A percentile compares a stretch with the other conserved stretches of the same genome.
Conservation (phyloP, 92 coral and sea anemone genomes). For the Chrysogorgia sp. region DNA sequence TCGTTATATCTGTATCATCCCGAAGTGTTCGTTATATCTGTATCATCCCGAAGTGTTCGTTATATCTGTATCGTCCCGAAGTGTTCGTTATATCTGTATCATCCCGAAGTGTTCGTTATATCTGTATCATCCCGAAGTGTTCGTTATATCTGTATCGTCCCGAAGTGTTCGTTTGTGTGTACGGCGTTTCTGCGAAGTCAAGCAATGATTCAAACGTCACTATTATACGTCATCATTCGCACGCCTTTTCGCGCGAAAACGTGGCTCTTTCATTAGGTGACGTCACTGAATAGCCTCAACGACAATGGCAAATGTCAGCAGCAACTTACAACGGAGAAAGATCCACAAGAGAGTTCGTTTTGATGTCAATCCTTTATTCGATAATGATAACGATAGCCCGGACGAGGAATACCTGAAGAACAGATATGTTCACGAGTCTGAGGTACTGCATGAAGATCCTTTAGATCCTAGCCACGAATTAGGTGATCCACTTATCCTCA, state of each 20-base stretch:
- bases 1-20: no score
- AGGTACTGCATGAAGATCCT: conserved; percentile 32
- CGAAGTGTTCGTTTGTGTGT: no score
- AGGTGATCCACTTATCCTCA: conserved; percentile 12
- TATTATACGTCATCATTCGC: no score
- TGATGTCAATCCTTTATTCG: conserved; percentile 21
- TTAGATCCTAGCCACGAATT: conserved; percentile 4
- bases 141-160: no score
- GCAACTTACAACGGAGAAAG: neutral
- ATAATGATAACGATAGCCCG: conserved; percentile 4
- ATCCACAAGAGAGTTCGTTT: conserved; percentile 37
- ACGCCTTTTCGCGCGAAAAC: conserved; percentile 2
- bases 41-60: no score
- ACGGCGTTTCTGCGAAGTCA: no score
- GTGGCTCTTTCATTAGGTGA: conserved; percentile 5
- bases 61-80: no score
- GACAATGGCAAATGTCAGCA: neutral
- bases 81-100: no score
- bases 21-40: no score
- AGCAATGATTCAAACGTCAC: no score
- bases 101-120: no score
- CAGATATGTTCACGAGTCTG: conserved; percentile 16
- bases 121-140: no score
- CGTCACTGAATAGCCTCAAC: conserved; percentile 7
- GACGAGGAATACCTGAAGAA: conserved; percentile 17